A percentile compares a stretch with the other conserved stretches of the same genome.
Conservation (phyloP, 2,113 vertebrate genomes). For the Laticauda laticaudata region DNA sequence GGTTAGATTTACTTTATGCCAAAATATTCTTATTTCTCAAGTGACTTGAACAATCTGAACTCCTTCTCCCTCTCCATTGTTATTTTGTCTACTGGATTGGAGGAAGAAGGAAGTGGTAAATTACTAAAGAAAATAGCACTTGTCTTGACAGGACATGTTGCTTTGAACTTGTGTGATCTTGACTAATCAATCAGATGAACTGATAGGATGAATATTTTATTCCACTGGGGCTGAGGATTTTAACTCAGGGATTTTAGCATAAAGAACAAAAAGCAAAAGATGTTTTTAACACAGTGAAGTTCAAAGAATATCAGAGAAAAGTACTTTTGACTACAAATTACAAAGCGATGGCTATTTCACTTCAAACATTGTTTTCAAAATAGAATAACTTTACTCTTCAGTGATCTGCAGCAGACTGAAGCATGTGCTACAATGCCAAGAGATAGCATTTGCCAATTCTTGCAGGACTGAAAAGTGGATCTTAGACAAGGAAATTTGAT, state of each 20-base stretch:
- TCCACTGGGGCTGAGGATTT: slow-evolving; percentile 32
- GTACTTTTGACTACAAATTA: not conserved
- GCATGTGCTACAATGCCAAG: not conserved
- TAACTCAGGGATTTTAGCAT: slow-evolving; percentile 20
- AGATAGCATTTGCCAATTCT: not conserved
- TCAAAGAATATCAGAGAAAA: not conserved
- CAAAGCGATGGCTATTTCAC: not conserved
- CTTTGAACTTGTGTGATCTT: slow-evolving; percentile 70
- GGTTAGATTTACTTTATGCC: slow-evolving; percentile 62
- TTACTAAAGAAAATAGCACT: slow-evolving; percentile 70
- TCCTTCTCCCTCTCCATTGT: slow-evolving; percentile 69
- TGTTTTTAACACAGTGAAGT: not conserved
- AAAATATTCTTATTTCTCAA: slow-evolving; percentile 70
- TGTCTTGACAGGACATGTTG: slow-evolving; percentile 67
- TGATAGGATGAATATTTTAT: slow-evolving; percentile 57
- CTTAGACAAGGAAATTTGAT: not conserved
- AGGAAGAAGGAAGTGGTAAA: slow-evolving; percentile 79
- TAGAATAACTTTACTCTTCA: not conserved
- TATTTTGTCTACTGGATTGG: slow-evolving; percentile 71
- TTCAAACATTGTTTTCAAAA: not conserved
- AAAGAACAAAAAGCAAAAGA: not conserved
- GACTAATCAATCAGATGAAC: slow-evolving; percentile 61
- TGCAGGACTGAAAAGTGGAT: not conserved
- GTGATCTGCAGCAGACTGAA: not conserved
- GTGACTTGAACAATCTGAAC: slow-evolving; percentile 61